Base-by-base conservation (phyloP, 2,113 vertebrate genomes). In the Brachionichthys hirsutus region DNA sequence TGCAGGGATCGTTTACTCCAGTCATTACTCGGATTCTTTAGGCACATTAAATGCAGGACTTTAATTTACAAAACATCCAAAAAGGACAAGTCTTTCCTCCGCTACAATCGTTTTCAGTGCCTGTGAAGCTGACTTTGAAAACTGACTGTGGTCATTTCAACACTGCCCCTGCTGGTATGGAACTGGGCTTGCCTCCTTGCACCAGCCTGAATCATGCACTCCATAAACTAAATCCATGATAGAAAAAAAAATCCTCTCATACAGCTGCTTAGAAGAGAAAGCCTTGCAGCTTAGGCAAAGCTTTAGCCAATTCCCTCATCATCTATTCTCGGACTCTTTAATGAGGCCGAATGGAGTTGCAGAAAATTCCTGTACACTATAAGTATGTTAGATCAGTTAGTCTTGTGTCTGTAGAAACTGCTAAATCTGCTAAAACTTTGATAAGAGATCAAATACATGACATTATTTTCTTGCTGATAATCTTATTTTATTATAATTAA, bases 211-310 rank as follows among this genome's bases (percentile, higher is more conserved):
- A 79, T 22, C n/a, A 9, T 54, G 62, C 52, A 48, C 54, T 42
- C 54, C 20, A 67, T 49, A 61, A 75, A 77, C 64, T 22, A 62
- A 62, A 80, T 61, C 64, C 74, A 67, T 18, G 9, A 69, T 73
- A 55, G 35, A 54, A 56, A 63, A 70, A 84, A 22, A 71, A 84
- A 81, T 81, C 74, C 70, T 74, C 34, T 70, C 56, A 65, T 78
- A 66, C 65, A 66, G 78, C 78, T 72, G 53, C 83, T 85, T 67
- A 80, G 72, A 83, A 70, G 56, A 69, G 60, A 83, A 85, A 86
- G 75, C 80, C 75, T 62, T 41, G 51, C 77, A 86, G 85, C 77
- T 87, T 88, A 85, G 73, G 72, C 74, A 86, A 89, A 87, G 83
- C 85, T 82, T 62, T 64, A 67, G 75, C 73, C 80, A 82, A 82